Evolutionary conservation across 1,140 invertebrate species (phyloP).

Genomic region (Drosophila gunungcola): DNA sequence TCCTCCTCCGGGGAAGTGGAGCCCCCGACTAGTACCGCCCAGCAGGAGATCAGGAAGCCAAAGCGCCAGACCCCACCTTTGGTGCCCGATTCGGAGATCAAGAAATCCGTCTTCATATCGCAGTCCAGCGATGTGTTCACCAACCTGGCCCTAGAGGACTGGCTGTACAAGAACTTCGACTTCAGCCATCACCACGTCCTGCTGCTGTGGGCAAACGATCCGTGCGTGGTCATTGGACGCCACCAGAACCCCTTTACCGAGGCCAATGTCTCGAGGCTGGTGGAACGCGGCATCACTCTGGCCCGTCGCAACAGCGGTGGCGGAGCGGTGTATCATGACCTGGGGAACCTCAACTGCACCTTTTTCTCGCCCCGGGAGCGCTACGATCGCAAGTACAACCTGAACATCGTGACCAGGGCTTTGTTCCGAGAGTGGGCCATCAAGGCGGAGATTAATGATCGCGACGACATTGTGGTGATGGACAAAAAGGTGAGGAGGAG

Average conservation of each 20-base stretch:
- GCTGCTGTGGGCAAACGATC: constrained; percentile 95
- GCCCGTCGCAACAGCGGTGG: constrained; percentile 97
- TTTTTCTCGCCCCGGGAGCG: constrained; percentile 93
- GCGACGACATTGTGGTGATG: constrained; percentile 93
- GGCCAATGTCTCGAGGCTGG: constrained; percentile 89
- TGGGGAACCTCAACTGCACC: constrained; percentile 96
- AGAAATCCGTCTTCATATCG: constrained; percentile 95
- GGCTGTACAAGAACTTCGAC: constrained; percentile 95
- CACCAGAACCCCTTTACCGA: constrained; percentile 99
- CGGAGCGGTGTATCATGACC: constrained; percentile 98
- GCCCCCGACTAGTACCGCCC: constrained; percentile 12
- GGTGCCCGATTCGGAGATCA: constrained; percentile 85
- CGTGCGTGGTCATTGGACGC: constrained; percentile 97
- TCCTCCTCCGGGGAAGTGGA: constrained; percentile 14
- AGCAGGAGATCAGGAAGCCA: constrained; percentile 14
- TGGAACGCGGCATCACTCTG: constrained; percentile 88
- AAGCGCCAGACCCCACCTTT: constrained; percentile 20
- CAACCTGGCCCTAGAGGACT: constrained; percentile 97
- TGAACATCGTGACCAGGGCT: constrained; percentile 92
- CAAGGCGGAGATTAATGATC: constrained; percentile 89
- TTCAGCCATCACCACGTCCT: constrained; percentile 93
- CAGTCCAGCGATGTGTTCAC: constrained; percentile 95
- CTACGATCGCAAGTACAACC: constrained; percentile 93
- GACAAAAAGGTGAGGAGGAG: constrained; percentile 87
- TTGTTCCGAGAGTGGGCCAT: constrained; percentile 92